phyloP scores from a whole-genome alignment of 2,113 vertebrate species.

The Gulo gulo region DNA sequence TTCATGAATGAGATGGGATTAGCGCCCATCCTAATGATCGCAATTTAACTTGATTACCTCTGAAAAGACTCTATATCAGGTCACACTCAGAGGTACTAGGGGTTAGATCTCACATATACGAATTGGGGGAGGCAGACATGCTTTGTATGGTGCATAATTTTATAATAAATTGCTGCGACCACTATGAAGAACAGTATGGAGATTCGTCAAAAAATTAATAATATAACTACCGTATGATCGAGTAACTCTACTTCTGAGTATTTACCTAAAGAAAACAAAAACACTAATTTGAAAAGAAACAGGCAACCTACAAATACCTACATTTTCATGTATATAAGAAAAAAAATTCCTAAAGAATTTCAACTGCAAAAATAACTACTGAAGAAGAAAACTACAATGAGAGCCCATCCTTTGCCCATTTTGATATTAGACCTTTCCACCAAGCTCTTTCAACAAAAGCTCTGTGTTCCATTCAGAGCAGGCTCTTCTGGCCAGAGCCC shows the following conservation, averaged over 20 bases:
- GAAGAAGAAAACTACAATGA: background rate
- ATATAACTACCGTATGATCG: background rate
- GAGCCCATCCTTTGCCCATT: background rate
- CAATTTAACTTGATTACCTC: background rate
- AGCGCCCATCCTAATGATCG: background rate
- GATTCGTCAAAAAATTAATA: background rate
- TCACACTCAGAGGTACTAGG: background rate
- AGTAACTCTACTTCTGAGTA: background rate
- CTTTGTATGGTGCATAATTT: background rate
- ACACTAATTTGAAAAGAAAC: background rate
- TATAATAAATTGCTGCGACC: background rate
- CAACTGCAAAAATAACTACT: background rate
- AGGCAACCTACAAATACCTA: background rate
- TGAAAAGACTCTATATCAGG: background rate
- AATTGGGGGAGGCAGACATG: background rate
- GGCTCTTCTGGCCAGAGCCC: background rate
- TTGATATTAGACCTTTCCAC: background rate
- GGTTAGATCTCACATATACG: background rate
- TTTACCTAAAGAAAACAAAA: background rate
- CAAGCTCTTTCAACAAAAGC: background rate
- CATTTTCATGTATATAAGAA: background rate
- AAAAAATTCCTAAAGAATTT: background rate
- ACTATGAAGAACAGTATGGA: background rate
- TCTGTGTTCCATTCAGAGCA: background rate
- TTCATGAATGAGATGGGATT: background rate